A percentile compares a stretch with the other conserved stretches of the same genome.
These are phyloP conservation scores for Gouania willdenowi DNA, from an alignment of 2,797 vertebrate genomes.

Conservation along the genomic window DNA sequence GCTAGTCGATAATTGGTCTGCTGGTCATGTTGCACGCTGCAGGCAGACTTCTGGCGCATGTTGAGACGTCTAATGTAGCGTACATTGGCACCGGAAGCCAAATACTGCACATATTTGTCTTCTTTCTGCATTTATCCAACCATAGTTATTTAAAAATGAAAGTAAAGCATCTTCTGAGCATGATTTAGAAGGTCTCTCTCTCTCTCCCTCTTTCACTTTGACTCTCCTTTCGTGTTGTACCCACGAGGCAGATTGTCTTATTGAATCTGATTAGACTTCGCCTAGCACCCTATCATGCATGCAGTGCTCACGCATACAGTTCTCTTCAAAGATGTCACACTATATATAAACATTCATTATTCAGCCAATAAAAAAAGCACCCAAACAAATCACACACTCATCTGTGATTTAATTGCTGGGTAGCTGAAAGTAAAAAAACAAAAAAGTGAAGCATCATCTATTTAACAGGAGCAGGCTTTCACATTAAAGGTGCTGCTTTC, in stretches of 20 bases:
- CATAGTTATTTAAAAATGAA: too few relatives aligned
- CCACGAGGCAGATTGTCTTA: constrained; percentile 37
- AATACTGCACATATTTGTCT: constrained; percentile 20
- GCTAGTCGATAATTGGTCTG: constrained; percentile 10
- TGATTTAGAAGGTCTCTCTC: too few relatives aligned
- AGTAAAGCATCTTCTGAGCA: too few relatives aligned
- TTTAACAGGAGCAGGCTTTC: neutral
- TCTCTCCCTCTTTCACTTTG: neutral
- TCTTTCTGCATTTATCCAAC: too few relatives aligned
- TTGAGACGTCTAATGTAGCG: too few relatives aligned
- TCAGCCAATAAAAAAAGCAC: constrained; percentile 35
- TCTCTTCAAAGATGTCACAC: constrained; percentile 29
- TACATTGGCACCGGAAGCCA: too few relatives aligned
- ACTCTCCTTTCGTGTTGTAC: constrained; percentile 15
- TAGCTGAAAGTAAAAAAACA: constrained; percentile 34
- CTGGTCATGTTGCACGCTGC: neutral
- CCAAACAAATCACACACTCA: constrained; percentile 10
- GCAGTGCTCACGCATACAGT: constrained; percentile 10
- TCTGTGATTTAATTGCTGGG: neutral
- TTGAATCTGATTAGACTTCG: constrained; percentile 27
- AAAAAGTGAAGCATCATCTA: constrained; percentile 8
- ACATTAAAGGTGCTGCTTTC: constrained; percentile 4
- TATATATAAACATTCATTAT: constrained; percentile 46
- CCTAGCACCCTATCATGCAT: constrained; percentile 27
- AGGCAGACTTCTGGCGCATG: neutral